Evolutionary conservation across 1,140 invertebrate genomes (phyloP), one percentile per base, ranked within the genome.

Genomic region (Microplitis demolitor): DNA sequence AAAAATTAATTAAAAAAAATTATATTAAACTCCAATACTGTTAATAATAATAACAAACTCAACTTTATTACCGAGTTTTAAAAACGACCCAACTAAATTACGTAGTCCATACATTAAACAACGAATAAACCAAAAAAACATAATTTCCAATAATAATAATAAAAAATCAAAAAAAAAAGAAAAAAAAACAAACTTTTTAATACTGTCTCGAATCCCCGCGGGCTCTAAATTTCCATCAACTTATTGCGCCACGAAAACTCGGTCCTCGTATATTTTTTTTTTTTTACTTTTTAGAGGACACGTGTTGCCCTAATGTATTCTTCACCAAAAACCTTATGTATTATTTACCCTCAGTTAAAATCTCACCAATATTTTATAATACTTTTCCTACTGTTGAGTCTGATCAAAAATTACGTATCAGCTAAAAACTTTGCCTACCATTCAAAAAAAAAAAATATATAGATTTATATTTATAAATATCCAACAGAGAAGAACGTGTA

Each of bases 261-360:
- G 64, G 16, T 39, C 37, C 37, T 45, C 39, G 39, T 45, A 45
- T 9, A 45, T 9, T 45, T 45, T 45, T 45, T 45, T 45, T 45
- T 45, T 45, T 45, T 8, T 66, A 80, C 78, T 83, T 83, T 83
- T 83, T 80, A 76, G 79, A 63, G 71, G 82, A 83, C 82, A 83
- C 82, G 80, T 83, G 82, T 83, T 83, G 82, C 81, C 61, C 80
- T 78, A 76, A 79, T 78, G 76, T 81, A 81, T 79, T 83, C 75
- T 66, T 69, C 70, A 70, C 73, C 76, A 73, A 74, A 78, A 82
- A 82, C 79, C 82, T 83, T 66, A 66, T 80, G 74, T 79, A 77
- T 78, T 35, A 60, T 78, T 77, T 78, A 78, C 75, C 72, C 58
- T 61, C 71, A 66, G 69, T 58, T 16, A 9, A 4, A 58, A 24